A percentile compares a stretch with the other conserved stretches of the same genome.
Conservation (phyloP, 2,888 invertebrate species). For the Shargacucullia verbasci region DNA sequence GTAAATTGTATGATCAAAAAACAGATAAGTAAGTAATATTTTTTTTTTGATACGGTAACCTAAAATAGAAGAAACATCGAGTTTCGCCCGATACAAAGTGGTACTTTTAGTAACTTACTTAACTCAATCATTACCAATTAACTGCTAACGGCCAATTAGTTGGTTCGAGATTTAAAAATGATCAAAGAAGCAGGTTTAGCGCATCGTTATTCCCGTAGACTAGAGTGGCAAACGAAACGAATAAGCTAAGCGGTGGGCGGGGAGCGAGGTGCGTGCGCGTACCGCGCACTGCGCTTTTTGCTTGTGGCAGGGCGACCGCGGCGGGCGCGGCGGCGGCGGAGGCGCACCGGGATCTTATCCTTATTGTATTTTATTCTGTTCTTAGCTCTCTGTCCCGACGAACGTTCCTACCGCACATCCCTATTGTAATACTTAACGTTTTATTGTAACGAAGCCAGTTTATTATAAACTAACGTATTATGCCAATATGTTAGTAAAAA, state of each 20-base stretch:
- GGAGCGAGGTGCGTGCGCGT: slow-evolving; percentile 48
- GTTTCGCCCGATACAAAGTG: slow-evolving; percentile 26
- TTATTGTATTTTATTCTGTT: slow-evolving; percentile 84
- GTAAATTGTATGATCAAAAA: no score
- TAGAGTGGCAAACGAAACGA: slow-evolving; percentile 61
- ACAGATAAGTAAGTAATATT: no score
- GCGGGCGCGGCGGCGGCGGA: slow-evolving; percentile 60
- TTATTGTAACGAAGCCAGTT: slow-evolving; percentile 68
- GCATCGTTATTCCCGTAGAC: slow-evolving; percentile 51
- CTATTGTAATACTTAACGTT: slow-evolving; percentile 61
- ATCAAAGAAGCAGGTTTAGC: slow-evolving; percentile 53
- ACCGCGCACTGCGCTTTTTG: slow-evolving; percentile 65
- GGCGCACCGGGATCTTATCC: slow-evolving; percentile 76
- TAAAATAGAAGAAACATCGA: background rate
- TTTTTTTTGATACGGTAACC: no score
- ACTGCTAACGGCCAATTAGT: slow-evolving; percentile 49
- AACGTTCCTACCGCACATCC: slow-evolving; percentile 73
- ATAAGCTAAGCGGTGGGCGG: slow-evolving; percentile 73
- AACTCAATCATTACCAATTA: slow-evolving; percentile 51
- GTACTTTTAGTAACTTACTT: slow-evolving; percentile 53
- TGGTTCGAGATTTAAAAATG: slow-evolving; percentile 50
- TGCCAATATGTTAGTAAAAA: slow-evolving; percentile 80
- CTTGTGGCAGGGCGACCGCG: slow-evolving; percentile 66
- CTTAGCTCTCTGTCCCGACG: slow-evolving; percentile 77
- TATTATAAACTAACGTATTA: slow-evolving; percentile 62